phyloP scores from a whole-genome alignment of 2,888 invertebrate genomes.

The Zhengitettix transpicula region DNA sequence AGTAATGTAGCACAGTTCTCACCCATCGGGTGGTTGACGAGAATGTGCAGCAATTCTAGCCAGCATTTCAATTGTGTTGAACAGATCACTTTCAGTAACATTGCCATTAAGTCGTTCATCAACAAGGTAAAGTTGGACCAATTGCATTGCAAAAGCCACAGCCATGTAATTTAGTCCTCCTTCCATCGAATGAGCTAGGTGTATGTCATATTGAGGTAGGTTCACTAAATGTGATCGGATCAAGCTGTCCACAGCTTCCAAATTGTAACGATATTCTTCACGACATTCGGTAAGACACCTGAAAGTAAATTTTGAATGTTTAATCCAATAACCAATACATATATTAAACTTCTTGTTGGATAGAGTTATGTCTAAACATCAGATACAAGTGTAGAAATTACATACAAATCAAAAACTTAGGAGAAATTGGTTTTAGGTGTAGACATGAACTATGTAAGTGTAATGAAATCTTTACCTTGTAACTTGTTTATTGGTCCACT shows the following conservation, averaged over 20 bases:
- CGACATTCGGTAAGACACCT: conserved; percentile 61
- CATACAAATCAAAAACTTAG: no score
- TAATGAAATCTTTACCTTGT: conserved; percentile 42
- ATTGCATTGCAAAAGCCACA: conserved; percentile 77
- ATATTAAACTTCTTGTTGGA: no score
- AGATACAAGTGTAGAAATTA: no score
- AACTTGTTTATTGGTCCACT: conserved; percentile 82
- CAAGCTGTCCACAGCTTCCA: conserved; percentile 80
- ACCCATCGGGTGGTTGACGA: conserved; percentile 68
- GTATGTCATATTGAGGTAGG: conserved; percentile 66
- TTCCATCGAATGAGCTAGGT: conserved; percentile 74
- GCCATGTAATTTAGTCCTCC: conserved; percentile 65
- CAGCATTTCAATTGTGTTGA: conserved; percentile 71
- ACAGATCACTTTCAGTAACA: conserved; percentile 70
- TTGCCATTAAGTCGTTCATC: conserved; percentile 64
- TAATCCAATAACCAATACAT: neutral
- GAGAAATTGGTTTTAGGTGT: no score
- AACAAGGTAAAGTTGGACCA: conserved; percentile 72
- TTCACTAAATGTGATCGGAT: conserved; percentile 70
- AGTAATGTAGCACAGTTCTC: conserved; percentile 11
- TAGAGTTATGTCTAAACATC: no score
- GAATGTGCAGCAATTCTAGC: conserved; percentile 58
- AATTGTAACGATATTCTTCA: conserved; percentile 77
- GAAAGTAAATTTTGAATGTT: neutral
- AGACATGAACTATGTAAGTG: no score